Evolutionary conservation across 2,797 vertebrate species (phyloP), one percentile per base, ranked within the genome.

Genomic region (Perodicticus potto): DNA sequence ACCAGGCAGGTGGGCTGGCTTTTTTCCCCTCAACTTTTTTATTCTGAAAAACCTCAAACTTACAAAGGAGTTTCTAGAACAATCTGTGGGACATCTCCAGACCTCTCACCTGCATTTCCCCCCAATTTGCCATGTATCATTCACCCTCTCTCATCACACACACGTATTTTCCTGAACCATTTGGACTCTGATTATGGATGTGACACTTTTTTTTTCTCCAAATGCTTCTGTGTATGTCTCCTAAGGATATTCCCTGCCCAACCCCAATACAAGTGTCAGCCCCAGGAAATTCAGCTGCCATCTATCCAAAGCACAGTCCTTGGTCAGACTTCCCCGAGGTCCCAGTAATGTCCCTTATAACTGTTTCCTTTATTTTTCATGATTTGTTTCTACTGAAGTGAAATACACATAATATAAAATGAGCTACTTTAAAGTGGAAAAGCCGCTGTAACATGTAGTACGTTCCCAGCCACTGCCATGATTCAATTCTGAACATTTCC

Each of bases 111-210:
- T 27, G 0, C 6, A 2, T 17, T 8, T 27, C 22, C 20, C 0
- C 11, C 13, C 40, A 6, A 37, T 57, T 27, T 27, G 2, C 40
- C 65, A 20, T 3, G 0, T 6, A 17, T 9, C 0, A 5, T 17
- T 7, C 59, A 19, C 17, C 5, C 32, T 29, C 27, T 40, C 27
- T 9, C 12, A 0, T 57, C 74, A 49, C 3, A 13, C 37, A 7
- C 6, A 1, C 5, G 1, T 1, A 4, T 2, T 37, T 73, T n/a
- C 34, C 83, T n/a, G 69, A 73, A 45, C 10, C 43, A 3, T 43
- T 20, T 27, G 59, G 29, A 59, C 61, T 3, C 20, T 14, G 29
- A 32, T 9, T 29, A 27, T n/a, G 43, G n/a, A 7, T 1, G 5
- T 0, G 32, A 49, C 14, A 20, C 16, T 16, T 37, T 34, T 37